These are phyloP conservation scores for Nipponacmea schrenckii DNA, from an alignment of 2,888 invertebrate species.

Conservation along the genomic window DNA sequence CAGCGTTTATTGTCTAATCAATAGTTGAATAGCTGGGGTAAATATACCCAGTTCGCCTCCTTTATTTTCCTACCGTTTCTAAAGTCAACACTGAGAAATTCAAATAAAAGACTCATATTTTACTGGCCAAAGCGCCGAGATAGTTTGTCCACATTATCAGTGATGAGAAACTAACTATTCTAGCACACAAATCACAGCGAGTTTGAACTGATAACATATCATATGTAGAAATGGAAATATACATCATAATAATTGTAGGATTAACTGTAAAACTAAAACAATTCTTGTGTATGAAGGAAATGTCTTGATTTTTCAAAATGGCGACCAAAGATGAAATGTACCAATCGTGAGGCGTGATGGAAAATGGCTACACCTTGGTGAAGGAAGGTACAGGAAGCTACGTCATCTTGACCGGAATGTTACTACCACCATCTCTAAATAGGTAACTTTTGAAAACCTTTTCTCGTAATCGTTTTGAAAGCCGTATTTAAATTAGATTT, in stretches of 20 bases:
- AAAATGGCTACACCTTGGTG: neutral
- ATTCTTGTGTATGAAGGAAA: no score
- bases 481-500: no score
- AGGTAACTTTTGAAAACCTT: no score
- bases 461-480: no score
- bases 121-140: constrained; percentile 39
- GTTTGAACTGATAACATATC: neutral
- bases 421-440: neutral
- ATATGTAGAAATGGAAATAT: no score
- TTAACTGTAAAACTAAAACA: no score
- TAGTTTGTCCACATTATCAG: constrained; percentile 41
- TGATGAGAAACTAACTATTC: constrained; percentile 10
- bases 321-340: no score
- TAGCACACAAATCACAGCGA: constrained; percentile 2
- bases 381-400: constrained; percentile 23
- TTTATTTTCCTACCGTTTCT: constrained; percentile 49
- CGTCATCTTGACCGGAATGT: constrained; percentile 14
- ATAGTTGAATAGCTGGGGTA: constrained; percentile 40
- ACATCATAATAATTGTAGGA: no score
- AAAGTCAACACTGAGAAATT: constrained; percentile 49
- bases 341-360: no score
- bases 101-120: constrained; percentile 54
- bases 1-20: constrained; percentile 39
- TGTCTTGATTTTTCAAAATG: no score
- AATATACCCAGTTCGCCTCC: constrained; percentile 45